A percentile compares a stretch with the other conserved stretches of the same genome.
phyloP scores from a whole-genome alignment of 2,888 invertebrate genomes.

The Ornithoptera alexandrae region DNA sequence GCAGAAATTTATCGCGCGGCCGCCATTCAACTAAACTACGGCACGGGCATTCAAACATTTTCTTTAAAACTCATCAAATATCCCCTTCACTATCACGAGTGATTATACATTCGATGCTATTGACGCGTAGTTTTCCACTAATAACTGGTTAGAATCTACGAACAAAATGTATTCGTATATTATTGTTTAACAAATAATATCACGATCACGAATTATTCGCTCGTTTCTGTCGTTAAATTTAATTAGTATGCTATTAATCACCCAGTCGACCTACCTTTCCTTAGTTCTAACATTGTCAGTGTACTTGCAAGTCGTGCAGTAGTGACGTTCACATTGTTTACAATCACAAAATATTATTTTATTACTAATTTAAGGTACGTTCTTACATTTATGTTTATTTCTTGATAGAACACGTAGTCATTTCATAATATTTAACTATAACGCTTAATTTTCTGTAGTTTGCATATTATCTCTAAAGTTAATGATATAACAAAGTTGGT shows the following conservation, averaged over 20 bases:
- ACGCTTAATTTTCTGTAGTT: background rate
- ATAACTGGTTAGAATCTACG: conserved; percentile 1
- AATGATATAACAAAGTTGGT: background rate
- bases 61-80: conserved; percentile 9
- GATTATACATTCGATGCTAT: conserved; percentile 7
- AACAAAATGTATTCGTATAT: conserved; percentile 7
- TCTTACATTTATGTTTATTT: background rate
- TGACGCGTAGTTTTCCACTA: conserved; percentile 6
- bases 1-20: conserved; percentile 28
- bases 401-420: too few species aligned
- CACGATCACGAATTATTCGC: conserved; percentile 20
- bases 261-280: conserved; percentile 22
- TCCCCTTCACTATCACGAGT: conserved; percentile 4
- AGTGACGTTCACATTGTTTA: conserved; percentile 22
- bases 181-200: conserved; percentile 20
- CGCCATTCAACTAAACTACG: conserved; percentile 22
- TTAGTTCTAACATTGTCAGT: conserved; percentile 22
- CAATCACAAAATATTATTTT: conserved; percentile 10
- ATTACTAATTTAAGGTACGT: conserved; percentile 21
- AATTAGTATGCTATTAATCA: conserved; percentile 30
- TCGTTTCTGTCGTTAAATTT: conserved; percentile 12
- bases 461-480: too few species aligned
- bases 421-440: background rate
- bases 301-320: conserved; percentile 17
- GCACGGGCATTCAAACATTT: background rate